These are phyloP conservation scores for Neogale vison DNA, from an alignment of 2,113 vertebrate species.

Conservation along the genomic window DNA sequence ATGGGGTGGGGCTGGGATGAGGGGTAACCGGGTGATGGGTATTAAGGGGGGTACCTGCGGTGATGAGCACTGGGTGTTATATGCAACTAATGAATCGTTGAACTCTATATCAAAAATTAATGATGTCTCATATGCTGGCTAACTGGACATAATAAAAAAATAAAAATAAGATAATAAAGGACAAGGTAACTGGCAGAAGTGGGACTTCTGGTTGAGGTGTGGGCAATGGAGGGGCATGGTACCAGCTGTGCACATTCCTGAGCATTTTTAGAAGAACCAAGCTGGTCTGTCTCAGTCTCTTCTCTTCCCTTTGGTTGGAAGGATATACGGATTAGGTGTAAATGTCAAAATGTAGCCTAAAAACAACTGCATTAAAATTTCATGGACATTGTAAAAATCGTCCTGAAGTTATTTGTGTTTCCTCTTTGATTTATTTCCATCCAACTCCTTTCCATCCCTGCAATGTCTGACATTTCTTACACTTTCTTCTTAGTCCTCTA, in stretches of 20 bases:
- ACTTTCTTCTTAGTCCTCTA: not conserved
- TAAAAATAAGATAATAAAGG: not conserved
- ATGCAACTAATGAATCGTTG: too few species aligned
- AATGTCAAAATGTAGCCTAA: not conserved
- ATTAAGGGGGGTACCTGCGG: too few species aligned
- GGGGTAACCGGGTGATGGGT: too few species aligned
- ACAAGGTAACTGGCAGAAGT: not conserved
- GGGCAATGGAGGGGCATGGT: too few species aligned
- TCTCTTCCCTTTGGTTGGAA: not conserved
- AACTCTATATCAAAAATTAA: too few species aligned
- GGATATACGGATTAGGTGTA: not conserved
- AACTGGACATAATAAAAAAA: too few species aligned
- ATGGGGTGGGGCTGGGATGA: too few species aligned
- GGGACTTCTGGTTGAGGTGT: too few species aligned
- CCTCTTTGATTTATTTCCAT: not conserved
- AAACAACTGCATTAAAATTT: not conserved
- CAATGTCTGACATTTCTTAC: not conserved
- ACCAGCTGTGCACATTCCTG: not conserved
- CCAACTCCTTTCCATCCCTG: not conserved
- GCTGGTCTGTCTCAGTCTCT: not conserved
- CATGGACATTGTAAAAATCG: not conserved
- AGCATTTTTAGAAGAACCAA: not conserved
- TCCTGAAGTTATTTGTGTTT: not conserved
- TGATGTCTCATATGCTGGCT: too few species aligned
- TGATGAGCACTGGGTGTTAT: too few species aligned